These are phyloP conservation scores for Agelaius phoeniceus DNA, from an alignment of 2,113 vertebrate genomes.

Conservation along the genomic window DNA sequence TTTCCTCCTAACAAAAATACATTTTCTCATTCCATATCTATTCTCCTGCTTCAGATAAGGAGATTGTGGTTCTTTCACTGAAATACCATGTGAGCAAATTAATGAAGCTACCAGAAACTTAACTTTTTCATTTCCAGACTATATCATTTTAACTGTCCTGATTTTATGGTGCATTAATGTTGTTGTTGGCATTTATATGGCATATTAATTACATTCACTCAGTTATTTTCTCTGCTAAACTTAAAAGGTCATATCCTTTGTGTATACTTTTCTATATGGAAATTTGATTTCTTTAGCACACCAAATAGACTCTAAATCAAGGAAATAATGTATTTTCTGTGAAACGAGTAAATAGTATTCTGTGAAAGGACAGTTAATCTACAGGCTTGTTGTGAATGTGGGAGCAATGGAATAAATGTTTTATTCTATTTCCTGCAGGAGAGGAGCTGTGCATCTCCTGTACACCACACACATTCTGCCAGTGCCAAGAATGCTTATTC, in stretches of 20 bases:
- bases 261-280: slow-evolving; percentile 56
- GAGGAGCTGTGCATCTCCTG: not conserved
- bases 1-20: not conserved
- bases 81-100: not conserved
- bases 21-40: not conserved
- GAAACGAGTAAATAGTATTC: slow-evolving; percentile 11
- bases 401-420: not conserved
- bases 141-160: slow-evolving; percentile 48
- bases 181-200: slow-evolving; percentile 56
- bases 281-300: slow-evolving; percentile 53
- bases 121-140: slow-evolving; percentile 59
- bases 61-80: not conserved
- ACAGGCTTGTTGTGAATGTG: slow-evolving; percentile 1
- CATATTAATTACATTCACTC: slow-evolving; percentile 54
- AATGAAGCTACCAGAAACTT: slow-evolving; percentile 49
- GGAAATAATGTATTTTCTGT: slow-evolving; percentile 10
- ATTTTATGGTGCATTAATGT: slow-evolving; percentile 57
- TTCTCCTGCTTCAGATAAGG: not conserved
- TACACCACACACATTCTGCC: not conserved
- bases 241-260: slow-evolving; percentile 65
- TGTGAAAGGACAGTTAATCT: slow-evolving; percentile 43
- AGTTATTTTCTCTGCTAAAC: slow-evolving; percentile 57
- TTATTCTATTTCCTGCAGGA: slow-evolving; percentile 12
- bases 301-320: slow-evolving; percentile 48
- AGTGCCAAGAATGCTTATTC: not conserved